phyloP scores from a whole-genome alignment of 2,113 vertebrate species.

The Chamaea fasciata region DNA sequence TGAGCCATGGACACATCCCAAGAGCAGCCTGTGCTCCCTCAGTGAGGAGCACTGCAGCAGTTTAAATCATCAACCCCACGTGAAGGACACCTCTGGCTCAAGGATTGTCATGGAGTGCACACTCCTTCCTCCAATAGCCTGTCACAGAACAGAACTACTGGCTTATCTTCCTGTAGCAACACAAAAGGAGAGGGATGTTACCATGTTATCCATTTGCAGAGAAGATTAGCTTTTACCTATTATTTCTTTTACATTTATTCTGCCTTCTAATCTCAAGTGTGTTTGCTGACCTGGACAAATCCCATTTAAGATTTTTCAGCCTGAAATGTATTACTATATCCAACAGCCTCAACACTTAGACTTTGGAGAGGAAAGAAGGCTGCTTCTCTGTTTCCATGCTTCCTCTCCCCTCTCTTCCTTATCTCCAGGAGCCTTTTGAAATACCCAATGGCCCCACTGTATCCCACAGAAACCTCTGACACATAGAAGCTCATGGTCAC shows the following conservation, averaged over 20 bases:
- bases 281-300: not conserved
- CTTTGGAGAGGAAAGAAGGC: not conserved
- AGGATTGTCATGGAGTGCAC: not conserved
- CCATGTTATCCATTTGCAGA: not conserved
- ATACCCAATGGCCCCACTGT: fast-evolving
- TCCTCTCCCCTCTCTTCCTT: not conserved
- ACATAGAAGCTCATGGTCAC: not conserved
- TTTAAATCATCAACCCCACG: not conserved
- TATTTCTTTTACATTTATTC: slow-evolving; percentile 1
- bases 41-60: not conserved
- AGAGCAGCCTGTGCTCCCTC: not conserved
- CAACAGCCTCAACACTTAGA: not conserved
- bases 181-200: not conserved
- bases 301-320: slow-evolving; percentile 16
- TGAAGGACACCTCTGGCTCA: not conserved
- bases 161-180: not conserved
- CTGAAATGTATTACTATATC: not conserved
- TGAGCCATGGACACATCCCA: not conserved
- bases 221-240: not conserved
- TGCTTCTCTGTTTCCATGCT: not conserved
- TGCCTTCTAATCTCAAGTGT: slow-evolving; percentile 7
- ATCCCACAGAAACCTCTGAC: not conserved
- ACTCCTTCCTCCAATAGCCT: not conserved
- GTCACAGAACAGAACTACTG: not conserved
- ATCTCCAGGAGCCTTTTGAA: not conserved